phyloP scores from a whole-genome alignment of 2,888 invertebrate genomes.

The Litoditis marina region DNA sequence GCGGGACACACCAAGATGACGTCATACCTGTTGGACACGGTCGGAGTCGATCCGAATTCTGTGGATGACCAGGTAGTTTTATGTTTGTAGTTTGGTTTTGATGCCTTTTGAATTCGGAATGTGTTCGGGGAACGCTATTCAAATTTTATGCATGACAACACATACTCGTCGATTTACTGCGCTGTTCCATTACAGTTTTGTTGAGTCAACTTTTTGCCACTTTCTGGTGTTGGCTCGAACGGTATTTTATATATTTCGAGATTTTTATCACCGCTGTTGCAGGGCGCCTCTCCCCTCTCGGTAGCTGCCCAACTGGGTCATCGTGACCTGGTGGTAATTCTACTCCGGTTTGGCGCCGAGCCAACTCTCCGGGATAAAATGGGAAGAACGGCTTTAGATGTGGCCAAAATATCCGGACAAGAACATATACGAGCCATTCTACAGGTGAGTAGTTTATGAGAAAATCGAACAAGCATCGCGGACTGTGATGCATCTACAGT shows the following conservation, averaged over 20 bases:
- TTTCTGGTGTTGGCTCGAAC: too few relatives aligned
- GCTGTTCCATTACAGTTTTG: too few relatives aligned
- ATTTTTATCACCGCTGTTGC: too few relatives aligned
- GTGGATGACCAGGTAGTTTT: conserved; percentile 40
- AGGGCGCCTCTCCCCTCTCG: conserved; percentile 46
- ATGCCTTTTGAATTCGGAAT: too few relatives aligned
- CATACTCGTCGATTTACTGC: too few relatives aligned
- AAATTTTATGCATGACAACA: too few relatives aligned
- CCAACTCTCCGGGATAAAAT: conserved; percentile 35
- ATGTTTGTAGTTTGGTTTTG: too few relatives aligned
- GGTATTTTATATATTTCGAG: background rate
- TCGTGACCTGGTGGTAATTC: conserved; percentile 38
- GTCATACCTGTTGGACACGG: conserved; percentile 28
- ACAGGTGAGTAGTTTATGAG: conserved; percentile 11
- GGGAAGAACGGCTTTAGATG: conserved; percentile 41
- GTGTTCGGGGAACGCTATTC: too few relatives aligned
- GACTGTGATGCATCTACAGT: too few relatives aligned
- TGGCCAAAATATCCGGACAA: conserved; percentile 38
- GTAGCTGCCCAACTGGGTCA: conserved; percentile 44
- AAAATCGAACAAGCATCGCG: too few relatives aligned
- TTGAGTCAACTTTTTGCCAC: too few relatives aligned
- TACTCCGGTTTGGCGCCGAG: conserved; percentile 43
- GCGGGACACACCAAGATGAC: conserved; percentile 29
- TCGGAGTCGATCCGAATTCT: conserved; percentile 38
- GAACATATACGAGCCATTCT: conserved; percentile 31